Conservation (phyloP, 2,797 vertebrate species). For the Hippoglossus hippoglossus region DNA sequence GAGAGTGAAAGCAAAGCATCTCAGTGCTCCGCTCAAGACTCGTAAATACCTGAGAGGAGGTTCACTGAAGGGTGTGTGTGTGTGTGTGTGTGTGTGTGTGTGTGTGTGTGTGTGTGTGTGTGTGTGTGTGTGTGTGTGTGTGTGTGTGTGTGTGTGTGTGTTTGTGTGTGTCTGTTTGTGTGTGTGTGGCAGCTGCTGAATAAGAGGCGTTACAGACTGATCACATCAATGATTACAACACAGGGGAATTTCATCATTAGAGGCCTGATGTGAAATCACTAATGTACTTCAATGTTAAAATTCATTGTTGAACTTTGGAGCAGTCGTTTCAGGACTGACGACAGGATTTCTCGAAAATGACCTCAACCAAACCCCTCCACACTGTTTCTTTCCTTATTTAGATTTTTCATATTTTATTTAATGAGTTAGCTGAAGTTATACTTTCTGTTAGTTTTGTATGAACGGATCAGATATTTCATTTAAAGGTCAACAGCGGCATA, state of each 20-base stretch:
- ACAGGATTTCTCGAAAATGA: neutral
- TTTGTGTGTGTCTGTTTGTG: neutral
- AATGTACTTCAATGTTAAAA: neutral
- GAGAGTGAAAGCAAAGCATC: conserved; percentile 64
- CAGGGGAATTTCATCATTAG: conserved; percentile 16
- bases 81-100: neutral
- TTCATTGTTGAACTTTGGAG: neutral
- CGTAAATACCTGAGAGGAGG: conserved; percentile 62
- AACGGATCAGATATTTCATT: neutral
- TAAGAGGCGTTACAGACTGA: neutral
- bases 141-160: neutral
- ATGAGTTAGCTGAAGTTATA: neutral
- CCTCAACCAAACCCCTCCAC: neutral
- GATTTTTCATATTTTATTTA: neutral
- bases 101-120: neutral
- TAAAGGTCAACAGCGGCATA: no score
- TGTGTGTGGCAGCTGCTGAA: neutral
- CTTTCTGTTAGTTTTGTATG: no score
- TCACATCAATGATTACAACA: conserved; percentile 11
- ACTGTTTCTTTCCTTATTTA: neutral
- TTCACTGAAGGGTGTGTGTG: conserved; percentile 3
- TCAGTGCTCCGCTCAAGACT: conserved; percentile 23
- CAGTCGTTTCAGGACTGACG: no score
- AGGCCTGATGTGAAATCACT: conserved; percentile 1
- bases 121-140: neutral